Base-by-base conservation (phyloP, 2,113 vertebrate species). In the Etia nguti region DNA sequence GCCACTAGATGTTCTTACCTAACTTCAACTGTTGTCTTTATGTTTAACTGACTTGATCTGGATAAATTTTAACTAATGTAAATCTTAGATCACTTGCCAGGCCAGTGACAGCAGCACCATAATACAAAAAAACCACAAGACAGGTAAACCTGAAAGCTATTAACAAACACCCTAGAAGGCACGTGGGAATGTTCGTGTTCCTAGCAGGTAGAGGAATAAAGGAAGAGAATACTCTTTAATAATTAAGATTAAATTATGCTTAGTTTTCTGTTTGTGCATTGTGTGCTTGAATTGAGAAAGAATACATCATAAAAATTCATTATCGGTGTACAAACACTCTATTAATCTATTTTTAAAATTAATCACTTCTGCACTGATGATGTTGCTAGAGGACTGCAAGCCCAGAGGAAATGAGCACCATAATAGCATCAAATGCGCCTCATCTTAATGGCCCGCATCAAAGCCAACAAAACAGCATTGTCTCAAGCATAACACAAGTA, bases 1-100 rank as follows among this genome's bases (percentile, higher is more conserved):
- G 38, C 95, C 96, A 96, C 95, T 93, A 95, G 95, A 93, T 95
- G 95, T 93, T 94, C 88, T 92, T 94, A 85, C 84, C 79, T 84
- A 88, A 91, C 92, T 91, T 93, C 84, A 85, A 46, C 93, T 79
- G 29, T 73, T 29, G 70, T 50, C 43, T 26, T 50, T 75, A 83
- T 91, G 87, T 91, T 90, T 93, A 89, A 91, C 85, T 90, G 62
- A 93, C 84, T 81, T 85, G 81, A 90, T 81, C 87, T 83, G n/a
- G 65, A 41, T 86, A 80, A 54, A 90, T 85, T 9, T 77, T 34
- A 77, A 77, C 24, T 62, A 73, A 92, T 57, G 16, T 79, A 57
- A 55, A 83, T 83, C 56, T 86, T 56, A 80, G 79, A 92, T 85
- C 80, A 73, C 22, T 83, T 85, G 80, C 56, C 82, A 84, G 65